These are phyloP conservation scores for Drepanosiphum platanoidis DNA, from an alignment of 2,888 invertebrate genomes.

Conservation along the genomic window DNA sequence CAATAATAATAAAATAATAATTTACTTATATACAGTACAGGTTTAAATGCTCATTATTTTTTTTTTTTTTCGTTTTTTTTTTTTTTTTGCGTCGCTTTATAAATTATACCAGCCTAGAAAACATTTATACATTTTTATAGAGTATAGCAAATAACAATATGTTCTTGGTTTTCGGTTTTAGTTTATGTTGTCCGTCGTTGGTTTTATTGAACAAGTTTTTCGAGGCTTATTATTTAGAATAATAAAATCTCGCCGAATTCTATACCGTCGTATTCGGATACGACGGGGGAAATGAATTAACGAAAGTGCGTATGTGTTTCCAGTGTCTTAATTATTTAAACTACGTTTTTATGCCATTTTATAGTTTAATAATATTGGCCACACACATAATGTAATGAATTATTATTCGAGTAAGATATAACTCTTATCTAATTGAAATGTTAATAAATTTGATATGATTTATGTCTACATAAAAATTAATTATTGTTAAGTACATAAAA, in stretches of 20 bases:
- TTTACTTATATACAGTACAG: slow-evolving; percentile 20
- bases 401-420: too few species aligned
- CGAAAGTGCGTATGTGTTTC: neutral
- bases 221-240: too few species aligned
- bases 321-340: neutral
- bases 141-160: slow-evolving; percentile 14
- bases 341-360: neutral
- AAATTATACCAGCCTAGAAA: neutral
- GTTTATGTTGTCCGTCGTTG: neutral
- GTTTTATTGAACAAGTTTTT: neutral
- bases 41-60: neutral
- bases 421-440: neutral
- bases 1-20: slow-evolving; percentile 59
- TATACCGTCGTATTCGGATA: neutral
- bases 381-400: slow-evolving; percentile 14
- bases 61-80: too few species aligned
- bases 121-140: slow-evolving; percentile 16
- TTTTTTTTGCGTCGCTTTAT: neutral
- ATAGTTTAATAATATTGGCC: slow-evolving; percentile 16
- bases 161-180: slow-evolving; percentile 1
- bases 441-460: neutral
- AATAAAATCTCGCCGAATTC: neutral
- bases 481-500: slow-evolving; percentile 10
- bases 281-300: neutral
- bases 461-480: slow-evolving; percentile 14